Conservation (phyloP, 1,140 invertebrate species). For the Mycetomoellerius zeteki region DNA sequence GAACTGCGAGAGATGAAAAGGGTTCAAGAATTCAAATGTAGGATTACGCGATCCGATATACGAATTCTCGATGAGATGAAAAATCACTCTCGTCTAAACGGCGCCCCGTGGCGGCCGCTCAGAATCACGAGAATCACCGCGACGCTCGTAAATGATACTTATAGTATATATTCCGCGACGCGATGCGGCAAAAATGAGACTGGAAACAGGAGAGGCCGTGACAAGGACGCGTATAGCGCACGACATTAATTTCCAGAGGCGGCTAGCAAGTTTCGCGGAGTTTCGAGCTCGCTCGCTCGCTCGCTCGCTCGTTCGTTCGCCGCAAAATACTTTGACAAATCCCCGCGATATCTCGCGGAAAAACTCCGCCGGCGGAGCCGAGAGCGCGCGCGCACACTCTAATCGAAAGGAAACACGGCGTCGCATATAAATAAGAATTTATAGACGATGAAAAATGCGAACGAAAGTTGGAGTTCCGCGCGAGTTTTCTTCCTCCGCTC, state of each 20-base stretch:
- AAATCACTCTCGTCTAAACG: neutral
- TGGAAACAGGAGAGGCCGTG: slow-evolving; percentile 35
- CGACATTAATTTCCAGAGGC: slow-evolving; percentile 75
- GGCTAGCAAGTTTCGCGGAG: slow-evolving; percentile 74
- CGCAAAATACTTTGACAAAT: slow-evolving; percentile 77
- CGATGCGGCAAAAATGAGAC: slow-evolving; percentile 43
- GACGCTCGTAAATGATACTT: neutral
- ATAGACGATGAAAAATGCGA: slow-evolving; percentile 85
- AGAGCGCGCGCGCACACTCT: slow-evolving; percentile 71
- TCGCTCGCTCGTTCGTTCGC: slow-evolving; percentile 62
- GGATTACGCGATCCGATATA: neutral
- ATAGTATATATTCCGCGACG: slow-evolving; percentile 26
- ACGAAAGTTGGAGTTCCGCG: slow-evolving; percentile 82
- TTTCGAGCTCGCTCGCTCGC: slow-evolving; percentile 66
- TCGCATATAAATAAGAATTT: slow-evolving; percentile 87
- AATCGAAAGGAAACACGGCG: slow-evolving; percentile 83
- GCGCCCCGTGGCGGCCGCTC: neutral
- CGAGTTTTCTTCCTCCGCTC: slow-evolving; percentile 78
- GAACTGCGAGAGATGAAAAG: slow-evolving; percentile 26
- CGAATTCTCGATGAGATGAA: neutral
- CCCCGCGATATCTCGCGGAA: slow-evolving; percentile 74
- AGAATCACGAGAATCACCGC: slow-evolving; percentile 44
- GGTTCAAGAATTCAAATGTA: slow-evolving; percentile 39
- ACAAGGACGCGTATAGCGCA: slow-evolving; percentile 48
- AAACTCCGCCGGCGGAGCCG: slow-evolving; percentile 71